Percentiles rank a stretch among this genome's conserved stretches.
Conservation (phyloP, 2,888 invertebrate species). For the Choreutis nemorana region DNA sequence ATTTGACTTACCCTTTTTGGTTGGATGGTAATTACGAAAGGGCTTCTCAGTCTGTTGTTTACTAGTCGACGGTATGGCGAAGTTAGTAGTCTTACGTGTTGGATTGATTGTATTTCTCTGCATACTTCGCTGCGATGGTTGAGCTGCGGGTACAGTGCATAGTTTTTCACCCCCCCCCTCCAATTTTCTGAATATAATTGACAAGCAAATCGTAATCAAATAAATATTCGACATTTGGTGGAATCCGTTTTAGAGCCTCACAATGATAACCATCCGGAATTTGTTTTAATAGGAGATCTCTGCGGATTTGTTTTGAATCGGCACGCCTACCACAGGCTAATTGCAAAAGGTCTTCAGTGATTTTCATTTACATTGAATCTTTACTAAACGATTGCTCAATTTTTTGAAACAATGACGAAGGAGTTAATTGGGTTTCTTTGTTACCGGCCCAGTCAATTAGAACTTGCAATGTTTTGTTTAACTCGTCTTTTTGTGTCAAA, state of each 20-base stretch:
- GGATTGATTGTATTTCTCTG: slow-evolving; percentile 1
- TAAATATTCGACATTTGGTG: slow-evolving; percentile 5
- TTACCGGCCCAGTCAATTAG: neutral
- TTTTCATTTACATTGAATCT: too few species aligned
- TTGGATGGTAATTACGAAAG: slow-evolving; percentile 3
- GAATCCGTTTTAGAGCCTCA: slow-evolving; percentile 5
- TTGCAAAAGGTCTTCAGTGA: slow-evolving; percentile 8
- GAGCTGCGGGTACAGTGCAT: slow-evolving; percentile 1
- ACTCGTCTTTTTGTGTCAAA: slow-evolving; percentile 1
- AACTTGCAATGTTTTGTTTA: neutral
- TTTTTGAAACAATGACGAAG: neutral
- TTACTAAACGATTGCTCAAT: too few species aligned
- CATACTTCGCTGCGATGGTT: neutral
- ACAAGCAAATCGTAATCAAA: slow-evolving; percentile 6
- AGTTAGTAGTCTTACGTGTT: too few species aligned
- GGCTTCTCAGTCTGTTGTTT: slow-evolving; percentile 2
- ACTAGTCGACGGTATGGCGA: slow-evolving; percentile 6
- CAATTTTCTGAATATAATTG: slow-evolving; percentile 7
- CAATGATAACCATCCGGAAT: slow-evolving; percentile 8
- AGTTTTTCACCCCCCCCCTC: too few species aligned
- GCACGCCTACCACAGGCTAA: slow-evolving; percentile 9
- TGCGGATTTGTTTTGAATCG: slow-evolving; percentile 5
- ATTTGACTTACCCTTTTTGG: slow-evolving; percentile 5
- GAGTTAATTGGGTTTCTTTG: neutral
- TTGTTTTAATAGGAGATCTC: slow-evolving; percentile 4